phyloP scores from a whole-genome alignment of 2,797 vertebrate genomes.

The Channallabes apus region DNA sequence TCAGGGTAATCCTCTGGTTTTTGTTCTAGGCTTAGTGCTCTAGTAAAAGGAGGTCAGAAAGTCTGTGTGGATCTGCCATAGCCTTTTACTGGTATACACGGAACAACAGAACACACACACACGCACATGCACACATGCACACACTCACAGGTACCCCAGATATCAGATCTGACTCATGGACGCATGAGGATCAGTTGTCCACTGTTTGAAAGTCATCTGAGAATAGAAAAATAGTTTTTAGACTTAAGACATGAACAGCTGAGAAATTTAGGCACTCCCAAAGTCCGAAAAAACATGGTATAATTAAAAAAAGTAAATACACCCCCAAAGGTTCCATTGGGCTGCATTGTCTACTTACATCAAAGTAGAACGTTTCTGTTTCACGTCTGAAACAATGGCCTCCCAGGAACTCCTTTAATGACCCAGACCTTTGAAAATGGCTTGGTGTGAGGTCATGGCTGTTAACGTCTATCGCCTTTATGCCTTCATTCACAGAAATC shows the following conservation, averaged over 20 bases:
- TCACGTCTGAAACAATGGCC: no score
- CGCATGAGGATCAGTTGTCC: slow-evolving; percentile 7
- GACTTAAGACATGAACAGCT: slow-evolving; percentile 14
- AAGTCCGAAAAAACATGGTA: neutral
- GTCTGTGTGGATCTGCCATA: slow-evolving; percentile 61
- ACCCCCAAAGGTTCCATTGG: no score
- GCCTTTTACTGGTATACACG: slow-evolving; percentile 57
- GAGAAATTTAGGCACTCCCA: neutral
- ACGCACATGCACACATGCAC: neutral
- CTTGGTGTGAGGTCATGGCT: no score
- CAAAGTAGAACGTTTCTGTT: no score
- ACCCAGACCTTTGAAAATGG: no score
- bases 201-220: neutral
- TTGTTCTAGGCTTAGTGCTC: slow-evolving; percentile 35
- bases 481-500: no score
- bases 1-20: slow-evolving; percentile 60
- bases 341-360: neutral
- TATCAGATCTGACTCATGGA: slow-evolving; percentile 7
- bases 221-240: slow-evolving; percentile 24
- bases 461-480: no score
- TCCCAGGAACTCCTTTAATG: no score
- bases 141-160: slow-evolving; percentile 11
- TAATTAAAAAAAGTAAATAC: neutral
- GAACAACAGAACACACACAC: slow-evolving; percentile 34
- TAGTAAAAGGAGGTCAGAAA: slow-evolving; percentile 31